Evolutionary conservation across 2,888 invertebrate species (phyloP), one percentile per base, ranked within the genome.

Genomic region (Sesia apiformis): DNA sequence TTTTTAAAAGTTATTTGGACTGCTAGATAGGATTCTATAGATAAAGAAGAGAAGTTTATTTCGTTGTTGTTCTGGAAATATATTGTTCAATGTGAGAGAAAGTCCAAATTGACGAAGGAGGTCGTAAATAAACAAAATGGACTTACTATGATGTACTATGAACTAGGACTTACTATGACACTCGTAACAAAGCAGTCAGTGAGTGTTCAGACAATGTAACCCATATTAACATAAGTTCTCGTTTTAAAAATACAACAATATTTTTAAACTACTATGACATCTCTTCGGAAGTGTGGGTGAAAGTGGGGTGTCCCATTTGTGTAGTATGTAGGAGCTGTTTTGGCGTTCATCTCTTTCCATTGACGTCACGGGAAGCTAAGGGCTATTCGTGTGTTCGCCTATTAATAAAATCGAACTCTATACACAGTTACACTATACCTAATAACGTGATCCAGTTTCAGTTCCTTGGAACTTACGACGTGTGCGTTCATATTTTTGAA

Each of bases 311-410:
- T 65, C 66, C 72, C 68, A 70, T 71, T 74, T 74, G 61, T 73
- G 64, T 67, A 63, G 71, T 70, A 56, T 62, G 60, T 65, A 66
- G 65, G 66, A 65, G 69, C 66, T 64, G 63, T 59, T 66, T 71
- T 80, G 80, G 76, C 76, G 76, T 69, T 62, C 72, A 60, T 58
- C 57, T 63, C 58, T 59, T 58, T 55, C 60, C 57, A 67, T 70
- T 78, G 78, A 81, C 80, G 81, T 80, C 77, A 78, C 63, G 57
- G 64, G 67, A 69, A 65, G 57, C 58, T 68, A 71, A 83, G 83
- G 83, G 81, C 79, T 84, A 81, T 82, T 81, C 78, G 71, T 69
- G 78, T 76, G 70, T 72, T 66, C 65, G 63, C 57, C 80, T 84
- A 83, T 76, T 75, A 80, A 79, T 82, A 81, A 71, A 64, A 76